Conservation (phyloP, 2,113 vertebrate species). For the Ictidomys tridecemlineatus region DNA sequence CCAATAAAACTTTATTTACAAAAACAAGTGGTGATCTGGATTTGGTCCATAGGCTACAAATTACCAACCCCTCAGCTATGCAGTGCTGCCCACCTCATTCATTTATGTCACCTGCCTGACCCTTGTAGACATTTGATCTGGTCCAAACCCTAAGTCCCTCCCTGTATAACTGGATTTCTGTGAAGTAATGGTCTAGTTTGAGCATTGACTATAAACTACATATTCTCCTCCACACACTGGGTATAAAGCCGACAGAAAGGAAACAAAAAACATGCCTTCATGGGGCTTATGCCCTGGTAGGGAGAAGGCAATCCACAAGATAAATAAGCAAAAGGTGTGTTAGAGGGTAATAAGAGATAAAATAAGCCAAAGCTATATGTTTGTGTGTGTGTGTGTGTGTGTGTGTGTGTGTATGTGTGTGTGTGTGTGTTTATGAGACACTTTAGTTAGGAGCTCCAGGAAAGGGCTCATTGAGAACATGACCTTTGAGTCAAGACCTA, state of each 20-base stretch:
- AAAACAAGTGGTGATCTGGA: background rate
- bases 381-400: background rate
- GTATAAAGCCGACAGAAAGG: background rate
- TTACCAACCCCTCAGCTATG: background rate
- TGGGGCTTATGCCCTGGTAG: background rate
- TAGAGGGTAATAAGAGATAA: background rate
- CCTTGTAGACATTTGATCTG: background rate
- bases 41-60: background rate
- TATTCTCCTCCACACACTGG: background rate
- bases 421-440: background rate
- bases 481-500: background rate
- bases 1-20: conserved; percentile 3
- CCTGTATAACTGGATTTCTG: background rate
- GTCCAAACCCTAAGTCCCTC: background rate
- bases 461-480: background rate
- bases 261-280: background rate
- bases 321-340: background rate
- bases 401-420: background rate
- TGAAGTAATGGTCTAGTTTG: background rate
- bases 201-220: background rate
- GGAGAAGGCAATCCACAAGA: background rate
- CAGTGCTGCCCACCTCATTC: background rate
- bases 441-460: background rate
- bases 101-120: background rate
- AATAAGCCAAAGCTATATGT: background rate